Evolutionary conservation across 2,888 invertebrate species (phyloP).

Genomic region (Sminthurides aquaticus): DNA sequence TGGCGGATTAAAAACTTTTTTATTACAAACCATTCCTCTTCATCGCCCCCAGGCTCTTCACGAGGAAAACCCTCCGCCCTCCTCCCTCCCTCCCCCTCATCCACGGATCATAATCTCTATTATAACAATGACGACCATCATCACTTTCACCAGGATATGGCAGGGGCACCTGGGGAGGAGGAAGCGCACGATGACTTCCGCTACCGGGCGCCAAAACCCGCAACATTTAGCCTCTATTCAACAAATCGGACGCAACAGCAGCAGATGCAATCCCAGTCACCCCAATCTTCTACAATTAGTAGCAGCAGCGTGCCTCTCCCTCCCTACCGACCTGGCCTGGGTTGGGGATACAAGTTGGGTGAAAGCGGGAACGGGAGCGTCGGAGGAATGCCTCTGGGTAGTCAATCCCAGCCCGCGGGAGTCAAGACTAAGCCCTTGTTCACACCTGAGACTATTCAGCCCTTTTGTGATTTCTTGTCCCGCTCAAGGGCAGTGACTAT

Average conservation of each 20-base stretch:
- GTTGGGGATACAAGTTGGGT: too few relatives aligned
- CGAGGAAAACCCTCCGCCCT: not conserved
- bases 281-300: not conserved
- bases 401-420: too few relatives aligned
- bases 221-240: not conserved
- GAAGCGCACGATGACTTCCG: not conserved
- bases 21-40: slow-evolving; percentile 11
- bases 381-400: too few relatives aligned
- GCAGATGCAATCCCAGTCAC: not conserved
- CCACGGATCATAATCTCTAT: not conserved
- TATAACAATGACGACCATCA: slow-evolving; percentile 2
- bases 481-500: slow-evolving; percentile 36
- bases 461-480: slow-evolving; percentile 36
- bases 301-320: slow-evolving; percentile 2
- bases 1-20: slow-evolving; percentile 38
- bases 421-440: slow-evolving; percentile 3
- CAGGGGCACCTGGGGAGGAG: not conserved
- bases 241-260: not conserved
- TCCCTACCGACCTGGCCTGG: too few relatives aligned
- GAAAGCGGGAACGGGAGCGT: too few relatives aligned
- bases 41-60: not conserved
- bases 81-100: not conserved
- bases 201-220: not conserved
- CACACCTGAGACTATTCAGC: slow-evolving; percentile 32
- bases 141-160: not conserved